phyloP scores from a whole-genome alignment of 2,113 vertebrate genomes.

The Monopterus albus region DNA sequence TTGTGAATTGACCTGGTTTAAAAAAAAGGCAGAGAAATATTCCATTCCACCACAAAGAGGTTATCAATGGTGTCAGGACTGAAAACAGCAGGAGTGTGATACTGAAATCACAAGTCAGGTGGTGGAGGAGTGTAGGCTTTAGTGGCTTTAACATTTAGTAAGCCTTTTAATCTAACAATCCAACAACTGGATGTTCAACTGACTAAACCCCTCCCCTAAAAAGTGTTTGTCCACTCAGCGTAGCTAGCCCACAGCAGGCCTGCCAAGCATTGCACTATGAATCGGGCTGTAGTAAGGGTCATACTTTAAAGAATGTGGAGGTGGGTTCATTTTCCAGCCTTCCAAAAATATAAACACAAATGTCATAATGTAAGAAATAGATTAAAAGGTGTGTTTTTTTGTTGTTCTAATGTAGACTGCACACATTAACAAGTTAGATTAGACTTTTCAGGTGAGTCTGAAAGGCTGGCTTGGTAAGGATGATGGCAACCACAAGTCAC shows the following conservation, averaged over 20 bases:
- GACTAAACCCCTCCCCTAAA: not conserved
- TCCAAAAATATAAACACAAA: not conserved
- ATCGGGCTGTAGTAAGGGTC: not conserved
- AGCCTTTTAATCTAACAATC: not conserved
- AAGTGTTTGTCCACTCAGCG: not conserved
- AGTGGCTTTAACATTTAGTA: not conserved
- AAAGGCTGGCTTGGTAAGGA: too few relatives aligned
- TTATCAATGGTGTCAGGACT: not conserved
- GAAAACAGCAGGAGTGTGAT: constrained; percentile 1
- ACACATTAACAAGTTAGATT: too few relatives aligned
- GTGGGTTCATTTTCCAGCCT: too few relatives aligned
- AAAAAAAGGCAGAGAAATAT: constrained; percentile 15
- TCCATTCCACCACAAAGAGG: not conserved
- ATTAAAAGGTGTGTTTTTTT: too few relatives aligned
- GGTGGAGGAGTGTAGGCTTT: not conserved
- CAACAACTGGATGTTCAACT: not conserved
- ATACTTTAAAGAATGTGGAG: not conserved
- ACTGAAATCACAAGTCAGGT: not conserved
- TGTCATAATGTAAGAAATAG: too few relatives aligned
- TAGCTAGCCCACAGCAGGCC: not conserved
- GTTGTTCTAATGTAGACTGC: too few relatives aligned
- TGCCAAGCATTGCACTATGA: not conserved
- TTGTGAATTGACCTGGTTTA: constrained; percentile 13
- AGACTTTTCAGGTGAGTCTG: too few relatives aligned
- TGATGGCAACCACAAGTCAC: too few relatives aligned